phyloP scores from a whole-genome alignment of 2,113 vertebrate genomes.

The Eidolon helvum region DNA sequence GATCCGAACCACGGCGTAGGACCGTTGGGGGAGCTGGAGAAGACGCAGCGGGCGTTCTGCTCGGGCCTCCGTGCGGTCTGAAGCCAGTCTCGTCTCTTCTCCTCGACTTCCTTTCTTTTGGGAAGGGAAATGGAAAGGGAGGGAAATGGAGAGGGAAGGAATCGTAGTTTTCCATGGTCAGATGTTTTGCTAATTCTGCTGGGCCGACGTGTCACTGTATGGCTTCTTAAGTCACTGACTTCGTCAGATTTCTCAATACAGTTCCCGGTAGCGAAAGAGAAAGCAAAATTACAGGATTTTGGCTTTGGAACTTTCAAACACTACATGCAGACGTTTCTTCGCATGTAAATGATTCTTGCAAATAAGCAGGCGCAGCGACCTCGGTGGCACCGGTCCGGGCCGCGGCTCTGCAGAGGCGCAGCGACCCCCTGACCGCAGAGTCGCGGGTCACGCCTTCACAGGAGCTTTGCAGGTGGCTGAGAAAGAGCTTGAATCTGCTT shows the following conservation, averaged over 20 bases:
- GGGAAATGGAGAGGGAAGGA: too few species aligned
- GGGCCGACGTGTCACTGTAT: not conserved
- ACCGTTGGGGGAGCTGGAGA: not conserved
- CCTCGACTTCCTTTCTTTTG: not conserved
- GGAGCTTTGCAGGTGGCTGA: conserved; percentile 10
- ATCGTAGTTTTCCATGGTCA: accelerated
- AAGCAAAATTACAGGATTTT: not conserved
- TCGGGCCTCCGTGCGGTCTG: not conserved
- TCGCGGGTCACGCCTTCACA: too few species aligned
- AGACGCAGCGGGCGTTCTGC: accelerated
- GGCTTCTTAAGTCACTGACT: not conserved
- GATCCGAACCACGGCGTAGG: not conserved
- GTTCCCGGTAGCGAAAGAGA: conserved; percentile 5
- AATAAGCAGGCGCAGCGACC: not conserved
- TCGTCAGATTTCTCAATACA: not conserved
- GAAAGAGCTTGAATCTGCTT: conserved; percentile 30
- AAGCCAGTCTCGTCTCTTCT: too few species aligned
- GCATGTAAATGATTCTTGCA: not conserved
- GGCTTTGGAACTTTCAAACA: not conserved
- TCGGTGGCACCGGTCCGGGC: not conserved
- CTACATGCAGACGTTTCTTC: not conserved
- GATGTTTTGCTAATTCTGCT: not conserved
- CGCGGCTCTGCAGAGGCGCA: not conserved
- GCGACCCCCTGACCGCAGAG: too few species aligned
- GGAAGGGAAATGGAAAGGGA: too few species aligned